These are phyloP conservation scores for Crioceris asparagi DNA, from an alignment of 2,888 invertebrate species.

Conservation along the genomic window DNA sequence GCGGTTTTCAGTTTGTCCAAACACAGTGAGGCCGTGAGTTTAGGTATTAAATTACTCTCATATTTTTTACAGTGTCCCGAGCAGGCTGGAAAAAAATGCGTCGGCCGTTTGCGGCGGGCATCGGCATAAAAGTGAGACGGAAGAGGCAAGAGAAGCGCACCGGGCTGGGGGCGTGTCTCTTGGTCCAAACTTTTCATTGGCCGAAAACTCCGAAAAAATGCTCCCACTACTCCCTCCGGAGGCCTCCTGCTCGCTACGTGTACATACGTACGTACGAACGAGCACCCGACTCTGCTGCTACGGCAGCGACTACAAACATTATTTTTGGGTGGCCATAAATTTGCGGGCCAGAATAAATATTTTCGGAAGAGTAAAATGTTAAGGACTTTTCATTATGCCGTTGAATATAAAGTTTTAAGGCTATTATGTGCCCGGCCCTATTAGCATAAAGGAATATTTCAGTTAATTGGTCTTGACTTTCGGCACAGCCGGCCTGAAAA, in stretches of 20 bases:
- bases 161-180: slow-evolving; percentile 30
- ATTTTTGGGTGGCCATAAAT: slow-evolving; percentile 41
- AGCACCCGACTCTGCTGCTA: too few relatives aligned
- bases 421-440: slow-evolving; percentile 37
- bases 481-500: slow-evolving; percentile 26
- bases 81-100: too few relatives aligned
- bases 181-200: slow-evolving; percentile 35
- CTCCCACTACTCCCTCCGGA: slow-evolving; percentile 33
- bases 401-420: slow-evolving; percentile 39
- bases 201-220: slow-evolving; percentile 36
- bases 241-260: slow-evolving; percentile 9
- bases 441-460: slow-evolving; percentile 40
- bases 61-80: slow-evolving; percentile 38
- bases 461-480: slow-evolving; percentile 37
- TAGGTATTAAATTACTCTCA: slow-evolving; percentile 38
- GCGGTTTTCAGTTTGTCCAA: slow-evolving; percentile 37
- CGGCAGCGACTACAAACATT: slow-evolving; percentile 38
- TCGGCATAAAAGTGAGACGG: slow-evolving; percentile 30
- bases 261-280: not conserved
- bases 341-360: slow-evolving; percentile 41
- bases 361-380: slow-evolving; percentile 41
- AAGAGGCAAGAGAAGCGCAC: slow-evolving; percentile 30
- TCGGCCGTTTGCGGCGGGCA: too few relatives aligned
- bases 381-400: slow-evolving; percentile 41
- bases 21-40: slow-evolving; percentile 31